Evolutionary conservation across 2,888 invertebrate genomes (phyloP).

Genomic region (Philonicus albiceps): DNA sequence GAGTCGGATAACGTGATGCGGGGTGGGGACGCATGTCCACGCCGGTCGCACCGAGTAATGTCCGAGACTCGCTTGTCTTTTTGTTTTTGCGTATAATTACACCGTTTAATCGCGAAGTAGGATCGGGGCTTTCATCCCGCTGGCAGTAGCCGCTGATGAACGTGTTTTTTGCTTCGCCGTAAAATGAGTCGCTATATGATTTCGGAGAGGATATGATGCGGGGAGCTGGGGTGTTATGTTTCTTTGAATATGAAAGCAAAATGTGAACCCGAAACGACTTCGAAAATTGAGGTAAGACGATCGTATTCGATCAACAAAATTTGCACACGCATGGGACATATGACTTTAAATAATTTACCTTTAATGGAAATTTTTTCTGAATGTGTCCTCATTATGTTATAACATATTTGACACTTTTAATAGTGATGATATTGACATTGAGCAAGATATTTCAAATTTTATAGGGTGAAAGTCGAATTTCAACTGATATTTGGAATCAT

Average conservation of each 20-base stretch:
- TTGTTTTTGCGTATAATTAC: neutral
- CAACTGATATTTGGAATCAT: too few species aligned
- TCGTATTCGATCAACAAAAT: neutral
- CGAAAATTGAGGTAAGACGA: neutral
- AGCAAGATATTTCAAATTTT: too few species aligned
- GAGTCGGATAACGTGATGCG: neutral
- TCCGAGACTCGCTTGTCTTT: neutral
- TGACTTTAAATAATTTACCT: neutral
- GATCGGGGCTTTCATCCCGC: neutral
- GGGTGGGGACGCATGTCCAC: neutral
- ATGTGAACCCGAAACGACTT: neutral
- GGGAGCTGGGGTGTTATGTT: neutral
- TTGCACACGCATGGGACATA: neutral
- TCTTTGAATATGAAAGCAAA: neutral
- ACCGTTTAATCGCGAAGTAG: neutral
- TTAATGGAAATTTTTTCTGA: neutral
- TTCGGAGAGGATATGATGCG: neutral
- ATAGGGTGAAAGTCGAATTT: too few species aligned
- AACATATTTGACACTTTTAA: neutral
- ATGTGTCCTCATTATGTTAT: neutral
- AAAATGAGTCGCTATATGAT: neutral
- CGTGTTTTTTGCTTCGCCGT: neutral
- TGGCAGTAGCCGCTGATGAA: neutral
- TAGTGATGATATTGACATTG: neutral
- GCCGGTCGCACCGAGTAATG: neutral